These are phyloP conservation scores for Heliocidaris erythrogramma DNA, from an alignment of 35 echinoderm and acorn worm genomes.

Conservation along the genomic window DNA sequence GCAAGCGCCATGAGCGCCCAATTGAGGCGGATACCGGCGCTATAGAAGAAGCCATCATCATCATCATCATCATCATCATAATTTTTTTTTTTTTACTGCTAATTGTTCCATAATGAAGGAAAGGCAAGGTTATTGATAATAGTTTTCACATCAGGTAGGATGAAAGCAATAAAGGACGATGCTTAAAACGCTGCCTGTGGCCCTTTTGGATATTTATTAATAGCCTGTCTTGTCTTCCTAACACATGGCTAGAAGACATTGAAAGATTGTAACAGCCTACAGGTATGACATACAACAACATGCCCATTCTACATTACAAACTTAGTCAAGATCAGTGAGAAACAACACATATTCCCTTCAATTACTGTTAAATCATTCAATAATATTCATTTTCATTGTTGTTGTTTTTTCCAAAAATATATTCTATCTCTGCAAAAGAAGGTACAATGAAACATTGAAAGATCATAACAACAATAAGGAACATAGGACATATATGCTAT, in stretches of 20 bases:
- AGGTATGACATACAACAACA: not conserved
- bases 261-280: not conserved
- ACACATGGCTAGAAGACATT: not conserved
- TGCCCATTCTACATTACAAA: not conserved
- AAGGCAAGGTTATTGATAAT: not conserved
- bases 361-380: not conserved
- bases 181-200: not conserved
- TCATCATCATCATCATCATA: no score
- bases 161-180: not conserved
- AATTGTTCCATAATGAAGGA: not conserved
- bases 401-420: no score
- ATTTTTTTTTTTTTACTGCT: no score
- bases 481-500: no score
- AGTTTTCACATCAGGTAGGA: not conserved
- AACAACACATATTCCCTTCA: not conserved
- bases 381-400: no score
- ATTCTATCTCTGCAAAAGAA: no score
- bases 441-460: no score
- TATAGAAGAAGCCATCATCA: no score
- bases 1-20: no score
- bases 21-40: no score
- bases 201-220: not conserved
- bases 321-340: not conserved
- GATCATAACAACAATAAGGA: no score
- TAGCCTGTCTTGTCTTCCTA: conserved; percentile 1